Evolutionary conservation across 2,797 vertebrate species (phyloP).

Genomic region (Pelobates cultripes): DNA sequence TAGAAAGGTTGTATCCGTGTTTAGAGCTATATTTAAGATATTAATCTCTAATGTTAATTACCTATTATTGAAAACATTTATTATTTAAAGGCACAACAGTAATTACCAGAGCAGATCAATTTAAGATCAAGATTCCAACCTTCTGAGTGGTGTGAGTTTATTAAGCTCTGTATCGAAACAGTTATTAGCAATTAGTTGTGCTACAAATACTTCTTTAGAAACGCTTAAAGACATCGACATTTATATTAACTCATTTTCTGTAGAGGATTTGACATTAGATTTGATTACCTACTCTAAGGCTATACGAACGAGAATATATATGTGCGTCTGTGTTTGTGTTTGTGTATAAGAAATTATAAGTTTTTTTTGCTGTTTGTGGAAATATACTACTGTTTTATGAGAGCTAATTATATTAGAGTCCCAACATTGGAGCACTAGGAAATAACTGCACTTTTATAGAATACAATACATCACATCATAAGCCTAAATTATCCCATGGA

Average conservation of each 20-base stretch:
- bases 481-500: no score
- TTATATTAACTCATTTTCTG: neutral
- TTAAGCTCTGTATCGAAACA: neutral
- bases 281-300: neutral
- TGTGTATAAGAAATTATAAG: no score
- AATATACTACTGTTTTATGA: no score
- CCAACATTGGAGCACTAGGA: no score
- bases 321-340: no score
- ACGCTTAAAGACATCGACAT: neutral
- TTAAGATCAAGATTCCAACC: neutral
- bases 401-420: no score
- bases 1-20: neutral
- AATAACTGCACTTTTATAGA: no score
- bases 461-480: no score
- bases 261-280: neutral
- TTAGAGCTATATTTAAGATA: neutral
- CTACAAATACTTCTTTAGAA: neutral
- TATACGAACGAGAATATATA: no score
- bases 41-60: neutral
- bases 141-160: neutral
- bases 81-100: neutral
- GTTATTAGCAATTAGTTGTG: conserved; percentile 5
- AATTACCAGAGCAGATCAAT: neutral
- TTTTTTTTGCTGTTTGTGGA: no score
- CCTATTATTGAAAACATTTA: neutral